Evolutionary conservation across 2,797 vertebrate genomes (phyloP).

Genomic region (Astyanax mexicanus): DNA sequence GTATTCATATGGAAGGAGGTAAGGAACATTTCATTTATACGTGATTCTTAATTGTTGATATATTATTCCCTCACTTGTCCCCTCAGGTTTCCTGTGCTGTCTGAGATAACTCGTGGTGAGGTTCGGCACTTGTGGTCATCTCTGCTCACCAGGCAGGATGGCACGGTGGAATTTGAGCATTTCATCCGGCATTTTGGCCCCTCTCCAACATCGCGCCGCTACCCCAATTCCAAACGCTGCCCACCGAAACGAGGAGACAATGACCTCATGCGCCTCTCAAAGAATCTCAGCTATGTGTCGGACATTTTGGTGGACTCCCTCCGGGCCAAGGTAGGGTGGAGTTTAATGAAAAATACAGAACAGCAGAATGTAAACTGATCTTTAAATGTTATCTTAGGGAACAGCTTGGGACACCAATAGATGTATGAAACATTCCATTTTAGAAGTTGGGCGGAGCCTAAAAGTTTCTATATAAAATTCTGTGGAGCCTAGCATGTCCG

Average conservation of each 20-base stretch:
- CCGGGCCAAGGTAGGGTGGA: constrained; percentile 48
- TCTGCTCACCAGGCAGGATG: constrained; percentile 72
- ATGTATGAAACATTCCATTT: no score
- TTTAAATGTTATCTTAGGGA: no score
- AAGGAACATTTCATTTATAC: no score
- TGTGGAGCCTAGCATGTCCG: no score
- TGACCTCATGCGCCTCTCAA: constrained; percentile 62
- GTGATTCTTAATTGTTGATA: no score
- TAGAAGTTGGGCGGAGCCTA: no score
- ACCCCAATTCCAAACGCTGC: constrained; percentile 60
- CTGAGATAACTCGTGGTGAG: constrained; percentile 70
- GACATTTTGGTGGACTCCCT: constrained; percentile 57
- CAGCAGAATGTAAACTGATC: no score
- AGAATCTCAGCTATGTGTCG: constrained; percentile 69
- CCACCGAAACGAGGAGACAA: constrained; percentile 48
- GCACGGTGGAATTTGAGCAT: constrained; percentile 73
- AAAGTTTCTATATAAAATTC: no score
- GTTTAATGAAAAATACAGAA: no score
- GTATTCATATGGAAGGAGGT: no score
- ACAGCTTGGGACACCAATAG: no score
- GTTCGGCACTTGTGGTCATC: constrained; percentile 70
- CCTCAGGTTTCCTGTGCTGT: constrained; percentile 70
- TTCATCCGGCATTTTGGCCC: constrained; percentile 72
- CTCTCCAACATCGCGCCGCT: constrained; percentile 66
- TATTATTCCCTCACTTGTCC: no score